Evolutionary conservation across 2,888 invertebrate genomes (phyloP), one percentile per base, ranked within the genome.

Genomic region (Fragum sueziense): DNA sequence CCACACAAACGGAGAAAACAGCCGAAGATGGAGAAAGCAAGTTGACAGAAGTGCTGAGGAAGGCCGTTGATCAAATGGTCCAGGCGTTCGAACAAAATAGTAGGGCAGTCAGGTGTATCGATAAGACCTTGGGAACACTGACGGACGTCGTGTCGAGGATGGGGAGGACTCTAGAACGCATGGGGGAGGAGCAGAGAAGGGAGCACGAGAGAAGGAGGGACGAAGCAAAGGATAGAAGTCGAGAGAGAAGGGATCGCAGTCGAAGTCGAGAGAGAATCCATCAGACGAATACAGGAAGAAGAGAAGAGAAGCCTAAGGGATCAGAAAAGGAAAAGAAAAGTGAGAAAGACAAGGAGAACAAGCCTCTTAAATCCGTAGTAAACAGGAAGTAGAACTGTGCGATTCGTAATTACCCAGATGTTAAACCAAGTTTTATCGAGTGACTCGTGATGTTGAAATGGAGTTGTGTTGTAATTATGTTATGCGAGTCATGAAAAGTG

Each of bases 181-280:
- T 65, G 65, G 65, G 65, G 2, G 65, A 65, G 22, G 34, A 65
- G 34, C 65, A 65, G 25, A 65, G 31, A 22, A 31, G 34, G 20
- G 65, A 65, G 65, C 65, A 65, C 34, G 65, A 65, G 65, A 65
- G 65, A n/a, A 7, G 52, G 52, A 52, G 52, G 20, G 52, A 7
- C 7, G 52, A 52, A 52, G 7, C 20, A n/a, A 52, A 22, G 52
- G 52, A 11, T 22, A 9, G 20, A 20, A 52, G 22, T 52, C 7
- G 52, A 52, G 52, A 52, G 20, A 52, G 52, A 52, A 52, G 52
- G 7, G 20, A 22, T 6, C 11, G n/a, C n/a, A n/a, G n/a, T n/a
- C n/a, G 20, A n/a, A 52, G 52, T n/a, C 7, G 11, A 52, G 7
- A 20, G 52, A 52, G 52, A 52, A n/a, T n/a, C 7, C 52, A 52